Base-by-base conservation (phyloP, 2,113 vertebrate genomes). In the Pimephales promelas region DNA sequence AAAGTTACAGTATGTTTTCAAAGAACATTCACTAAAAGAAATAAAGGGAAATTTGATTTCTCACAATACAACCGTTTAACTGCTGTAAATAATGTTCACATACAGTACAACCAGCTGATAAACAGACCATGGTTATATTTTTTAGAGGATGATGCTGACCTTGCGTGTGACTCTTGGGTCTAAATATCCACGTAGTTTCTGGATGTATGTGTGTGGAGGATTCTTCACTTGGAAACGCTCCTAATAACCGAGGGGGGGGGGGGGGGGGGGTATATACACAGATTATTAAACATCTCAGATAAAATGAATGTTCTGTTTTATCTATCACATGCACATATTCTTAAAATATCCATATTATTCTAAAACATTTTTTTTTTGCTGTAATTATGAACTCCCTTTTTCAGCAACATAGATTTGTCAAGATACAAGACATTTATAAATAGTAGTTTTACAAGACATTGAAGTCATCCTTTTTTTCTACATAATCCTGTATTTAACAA, bases 171-270 rank as follows among this genome's bases (percentile, higher is more conserved):
- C 96, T 0, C 93, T 94, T 0, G 97, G 96, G 89, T 97, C 97
- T 91, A 99, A 89, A 93, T 97, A 98, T 84, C 96, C 96, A 85
- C 95, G 94, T 68, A 99, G 95, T 90, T 98, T 98, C 92, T 97
- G 96, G 91, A 99, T 98, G 77, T 98, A 99, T 24, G 97, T 95
- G 31, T 99, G 97, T 36, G 97, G 97, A 1, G 97, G 97, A 87
- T 97, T 98, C 91, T 99, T 99, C 90, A 99, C 97, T 88, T 98
- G 97, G 91, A 99, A 99, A 26, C 97, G 93, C 89, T 98, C 97
- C 97, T 99, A 87, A 56, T 56, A 86, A 9, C 43, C 24, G 40
- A 79, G 75, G 86, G 18, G 72, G 14, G 89, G 36, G n/a, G n/a
- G n/a, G n/a, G n/a, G n/a, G n/a, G n/a, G n/a, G n/a, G n/a, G n/a